A percentile compares a stretch with the other conserved stretches of the same genome.
Conservation (phyloP, 2,888 invertebrate genomes). For the Gymnocheta viridis region DNA sequence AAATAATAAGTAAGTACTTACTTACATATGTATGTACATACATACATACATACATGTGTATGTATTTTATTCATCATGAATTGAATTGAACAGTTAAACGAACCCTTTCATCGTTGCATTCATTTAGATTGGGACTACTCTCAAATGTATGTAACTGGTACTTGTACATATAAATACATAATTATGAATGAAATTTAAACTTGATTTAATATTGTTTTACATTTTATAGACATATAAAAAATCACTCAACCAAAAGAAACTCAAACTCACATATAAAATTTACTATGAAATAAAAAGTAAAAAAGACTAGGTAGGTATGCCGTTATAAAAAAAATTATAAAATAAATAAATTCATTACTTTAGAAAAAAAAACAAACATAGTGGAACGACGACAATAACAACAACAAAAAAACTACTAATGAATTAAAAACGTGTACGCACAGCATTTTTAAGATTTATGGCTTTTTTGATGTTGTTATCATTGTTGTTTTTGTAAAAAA, state of each 20-base stretch:
- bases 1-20: no score
- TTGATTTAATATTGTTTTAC: constrained; percentile 36
- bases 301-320: constrained; percentile 33
- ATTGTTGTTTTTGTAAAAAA: constrained; percentile 37
- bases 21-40: not conserved
- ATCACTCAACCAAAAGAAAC: constrained; percentile 52
- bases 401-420: constrained; percentile 61
- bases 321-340: constrained; percentile 42
- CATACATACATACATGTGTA: not conserved
- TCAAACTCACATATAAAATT: constrained; percentile 24
- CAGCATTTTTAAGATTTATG: constrained; percentile 68
- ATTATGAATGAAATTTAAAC: constrained; percentile 65
- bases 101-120: not conserved
- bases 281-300: not conserved
- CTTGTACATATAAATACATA: constrained; percentile 33
- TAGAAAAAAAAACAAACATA: constrained; percentile 40
- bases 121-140: not conserved
- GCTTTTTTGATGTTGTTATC: constrained; percentile 54
- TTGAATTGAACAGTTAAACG: constrained; percentile 11
- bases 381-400: constrained; percentile 53
- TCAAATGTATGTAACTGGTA: not conserved
- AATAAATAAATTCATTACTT: constrained; percentile 63
- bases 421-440: constrained; percentile 69
- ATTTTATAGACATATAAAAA: constrained; percentile 29
- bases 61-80: not conserved